These are phyloP conservation scores for Allacma fusca DNA, from an alignment of 2,888 invertebrate genomes.

Conservation along the genomic window DNA sequence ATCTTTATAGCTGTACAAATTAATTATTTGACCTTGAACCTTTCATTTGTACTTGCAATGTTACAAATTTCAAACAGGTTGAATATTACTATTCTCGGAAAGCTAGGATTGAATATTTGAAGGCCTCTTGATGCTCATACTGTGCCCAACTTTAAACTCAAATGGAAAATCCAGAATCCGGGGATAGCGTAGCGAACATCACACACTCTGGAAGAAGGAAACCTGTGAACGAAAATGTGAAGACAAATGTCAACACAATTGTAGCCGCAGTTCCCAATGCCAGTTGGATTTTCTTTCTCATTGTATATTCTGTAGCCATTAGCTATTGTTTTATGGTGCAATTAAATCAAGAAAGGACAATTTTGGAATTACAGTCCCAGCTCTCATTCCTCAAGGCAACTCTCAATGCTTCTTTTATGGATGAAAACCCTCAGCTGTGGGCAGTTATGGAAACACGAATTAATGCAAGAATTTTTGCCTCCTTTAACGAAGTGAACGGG, in stretches of 20 bases:
- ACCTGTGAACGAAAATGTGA: background rate
- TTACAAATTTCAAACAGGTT: too few relatives aligned
- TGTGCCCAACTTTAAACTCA: too few relatives aligned
- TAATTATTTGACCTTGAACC: too few relatives aligned
- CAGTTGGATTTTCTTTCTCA: background rate
- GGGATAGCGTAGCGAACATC: background rate
- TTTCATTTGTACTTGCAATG: too few relatives aligned
- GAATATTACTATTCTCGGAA: too few relatives aligned
- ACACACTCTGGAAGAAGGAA: background rate
- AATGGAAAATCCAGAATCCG: background rate
- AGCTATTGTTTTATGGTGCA: background rate
- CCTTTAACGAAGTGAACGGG: background rate
- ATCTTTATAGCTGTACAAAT: too few relatives aligned
- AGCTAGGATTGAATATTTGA: too few relatives aligned
- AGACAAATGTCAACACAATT: too few relatives aligned
- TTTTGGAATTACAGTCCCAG: background rate
- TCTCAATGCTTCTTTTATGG: background rate
- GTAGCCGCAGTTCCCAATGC: background rate
- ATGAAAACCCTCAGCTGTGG: background rate
- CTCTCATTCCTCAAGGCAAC: background rate
- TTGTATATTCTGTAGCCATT: background rate
- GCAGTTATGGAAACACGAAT: background rate
- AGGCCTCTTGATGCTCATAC: too few relatives aligned
- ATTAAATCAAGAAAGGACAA: background rate
- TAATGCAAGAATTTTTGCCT: background rate